These are phyloP conservation scores for Cinara cedri DNA, from an alignment of 2,888 invertebrate species.

Conservation along the genomic window DNA sequence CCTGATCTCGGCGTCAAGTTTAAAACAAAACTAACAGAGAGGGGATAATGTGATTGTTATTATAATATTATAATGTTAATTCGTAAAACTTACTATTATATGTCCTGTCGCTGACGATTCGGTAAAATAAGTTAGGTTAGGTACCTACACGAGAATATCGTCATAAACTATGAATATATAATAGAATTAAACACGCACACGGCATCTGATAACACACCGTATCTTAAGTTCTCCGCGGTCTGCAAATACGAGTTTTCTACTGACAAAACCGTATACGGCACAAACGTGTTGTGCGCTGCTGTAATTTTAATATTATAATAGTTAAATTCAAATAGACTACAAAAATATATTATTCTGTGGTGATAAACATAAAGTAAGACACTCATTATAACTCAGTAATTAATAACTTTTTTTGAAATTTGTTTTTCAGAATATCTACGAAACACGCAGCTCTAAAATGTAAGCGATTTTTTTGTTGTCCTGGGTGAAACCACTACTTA, in stretches of 20 bases:
- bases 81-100: too few relatives aligned
- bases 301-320: background rate
- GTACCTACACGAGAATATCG: background rate
- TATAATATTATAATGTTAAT: too few relatives aligned
- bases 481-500: too few relatives aligned
- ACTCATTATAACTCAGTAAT: too few relatives aligned
- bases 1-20: background rate
- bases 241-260: constrained; percentile 16
- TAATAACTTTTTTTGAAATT: too few relatives aligned
- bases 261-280: background rate
- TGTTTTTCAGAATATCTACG: too few relatives aligned
- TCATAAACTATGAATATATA: background rate
- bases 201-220: background rate
- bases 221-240: background rate
- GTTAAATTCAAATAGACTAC: background rate
- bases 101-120: background rate
- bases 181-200: background rate
- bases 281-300: background rate
- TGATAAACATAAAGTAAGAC: too few relatives aligned
- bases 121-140: background rate
- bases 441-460: too few relatives aligned
- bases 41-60: too few relatives aligned
- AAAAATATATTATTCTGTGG: too few relatives aligned
- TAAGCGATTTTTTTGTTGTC: too few relatives aligned
- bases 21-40: background rate